Evolutionary conservation across 2,888 invertebrate genomes (phyloP).

Genomic region (Mesochorus sp.): DNA sequence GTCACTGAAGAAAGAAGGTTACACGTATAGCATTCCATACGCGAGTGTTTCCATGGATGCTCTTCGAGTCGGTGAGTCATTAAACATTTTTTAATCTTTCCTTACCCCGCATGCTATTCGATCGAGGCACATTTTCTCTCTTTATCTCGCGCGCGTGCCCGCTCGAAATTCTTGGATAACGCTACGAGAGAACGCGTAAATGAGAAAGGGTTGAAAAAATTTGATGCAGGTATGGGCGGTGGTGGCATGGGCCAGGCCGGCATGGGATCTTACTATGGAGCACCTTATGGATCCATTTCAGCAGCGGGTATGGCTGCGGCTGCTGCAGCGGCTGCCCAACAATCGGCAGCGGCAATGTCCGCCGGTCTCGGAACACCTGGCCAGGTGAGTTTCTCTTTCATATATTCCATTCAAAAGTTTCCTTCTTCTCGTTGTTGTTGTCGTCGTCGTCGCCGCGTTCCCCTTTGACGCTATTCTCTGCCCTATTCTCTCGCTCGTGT

Average conservation of each 20-base stretch:
- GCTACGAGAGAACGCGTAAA: background rate
- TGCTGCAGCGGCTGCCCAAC: conserved; percentile 88
- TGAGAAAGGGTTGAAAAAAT: background rate
- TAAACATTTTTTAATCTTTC: too few species aligned
- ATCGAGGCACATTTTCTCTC: too few species aligned
- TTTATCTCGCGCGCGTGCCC: too few species aligned
- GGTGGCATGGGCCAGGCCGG: conserved; percentile 87
- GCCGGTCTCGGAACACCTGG: conserved; percentile 87
- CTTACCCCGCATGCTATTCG: background rate
- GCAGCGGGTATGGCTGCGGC: conserved; percentile 89
- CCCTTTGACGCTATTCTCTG: background rate
- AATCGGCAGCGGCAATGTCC: conserved; percentile 86
- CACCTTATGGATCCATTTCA: conserved; percentile 88
- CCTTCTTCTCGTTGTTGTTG: conserved; percentile 47
- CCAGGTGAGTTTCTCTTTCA: conserved; percentile 84
- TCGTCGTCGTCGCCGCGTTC: background rate
- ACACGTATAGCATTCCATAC: conserved; percentile 96
- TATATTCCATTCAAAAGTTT: conserved; percentile 50
- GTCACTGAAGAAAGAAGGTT: conserved; percentile 93
- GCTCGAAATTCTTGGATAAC: too few species aligned
- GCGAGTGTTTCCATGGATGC: conserved; percentile 96
- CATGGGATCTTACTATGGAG: conserved; percentile 88
- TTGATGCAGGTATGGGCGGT: conserved; percentile 87
- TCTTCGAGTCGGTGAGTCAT: conserved; percentile 89
- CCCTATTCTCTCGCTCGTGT: background rate